Base-by-base conservation (phyloP, 2,113 vertebrate genomes). In the Lepus timidus region DNA sequence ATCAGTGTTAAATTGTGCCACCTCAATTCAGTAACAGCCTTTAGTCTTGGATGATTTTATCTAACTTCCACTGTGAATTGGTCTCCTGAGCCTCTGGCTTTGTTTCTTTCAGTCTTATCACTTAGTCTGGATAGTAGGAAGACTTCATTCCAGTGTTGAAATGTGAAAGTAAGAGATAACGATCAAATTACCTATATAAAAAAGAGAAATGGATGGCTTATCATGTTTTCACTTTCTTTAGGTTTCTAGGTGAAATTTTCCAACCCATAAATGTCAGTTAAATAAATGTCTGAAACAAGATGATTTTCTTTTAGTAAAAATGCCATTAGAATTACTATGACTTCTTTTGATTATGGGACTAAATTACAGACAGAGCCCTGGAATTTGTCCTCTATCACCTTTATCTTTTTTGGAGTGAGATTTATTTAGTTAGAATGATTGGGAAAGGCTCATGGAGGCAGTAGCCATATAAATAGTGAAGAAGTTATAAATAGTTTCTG, bases 171-270 rank as follows among this genome's bases (percentile, higher is more conserved):
- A 33, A 79, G 36, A 94, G 96, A 97, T 97, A 97, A 96, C 90
- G 62, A 95, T 97, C 92, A 96, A 96, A 96, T 97, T 96, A 95
- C 78, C 93, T 82, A 85, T 67, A n/a, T 27, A 78, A 89, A 84
- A 94, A 95, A 93, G 71, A 90, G 81, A 95, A 97, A 90, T 88
- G 64, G 87, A 93, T 90, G 85, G 94, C 87, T 96, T 96, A 76
- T 7, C 79, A 79, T 92, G 91, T 94, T 96, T 95, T 52, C 76
- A 89, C 90, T n/a, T 84, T 93, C 84, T 78, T 81, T 29, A 92
- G 90, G 73, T 96, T 96, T 88, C 90, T 80, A 65, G 96, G 93
- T 90, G 94, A 96, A 95, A 85, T 91, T 93, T 58, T 86, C 81
- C 31, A 75, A 81, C 94, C 70, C 44, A 27, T 85, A 91, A 94